Conservation (phyloP, 2,797 vertebrate species). For the Scolopax bukidnonensis region DNA sequence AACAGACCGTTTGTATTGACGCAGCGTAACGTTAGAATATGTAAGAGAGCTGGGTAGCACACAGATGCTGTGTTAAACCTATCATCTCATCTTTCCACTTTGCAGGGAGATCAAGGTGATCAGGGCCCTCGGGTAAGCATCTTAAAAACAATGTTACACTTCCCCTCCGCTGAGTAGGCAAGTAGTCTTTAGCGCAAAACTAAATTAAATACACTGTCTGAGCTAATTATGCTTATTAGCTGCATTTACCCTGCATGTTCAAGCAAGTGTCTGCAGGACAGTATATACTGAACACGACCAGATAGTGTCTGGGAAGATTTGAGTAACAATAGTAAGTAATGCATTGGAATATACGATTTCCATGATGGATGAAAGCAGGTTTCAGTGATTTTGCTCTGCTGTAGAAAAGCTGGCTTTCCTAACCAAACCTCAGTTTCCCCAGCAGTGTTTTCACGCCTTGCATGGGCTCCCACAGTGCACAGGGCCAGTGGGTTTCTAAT, state of each 20-base stretch:
- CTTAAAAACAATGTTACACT: slow-evolving; percentile 78
- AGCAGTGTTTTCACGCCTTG: slow-evolving; percentile 35
- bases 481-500: slow-evolving; percentile 14
- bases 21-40: slow-evolving; percentile 63
- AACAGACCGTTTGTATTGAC: slow-evolving; percentile 53
- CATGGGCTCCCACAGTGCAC: slow-evolving; percentile 36
- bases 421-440: slow-evolving; percentile 7
- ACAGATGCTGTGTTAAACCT: slow-evolving; percentile 76
- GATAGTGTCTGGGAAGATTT: slow-evolving; percentile 4
- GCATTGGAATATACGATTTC: neutral
- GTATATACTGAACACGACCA: neutral
- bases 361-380: neutral
- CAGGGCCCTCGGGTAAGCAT: slow-evolving; percentile 98
- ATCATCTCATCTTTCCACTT: slow-evolving; percentile 79
- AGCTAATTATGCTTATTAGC: slow-evolving; percentile 74
- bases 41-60: slow-evolving; percentile 66
- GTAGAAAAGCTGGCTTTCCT: slow-evolving; percentile 37
- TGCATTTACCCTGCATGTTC: slow-evolving; percentile 75
- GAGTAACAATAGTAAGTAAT: neutral
- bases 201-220: slow-evolving; percentile 61
- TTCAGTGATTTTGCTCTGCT: slow-evolving; percentile 37
- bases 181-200: slow-evolving; percentile 59
- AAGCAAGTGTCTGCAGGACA: slow-evolving; percentile 69
- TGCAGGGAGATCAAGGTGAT: slow-evolving; percentile 99
- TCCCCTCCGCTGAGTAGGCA: slow-evolving; percentile 68